Evolutionary conservation across 2,888 invertebrate genomes (phyloP).

Genomic region (Cryptocephalus primarius): DNA sequence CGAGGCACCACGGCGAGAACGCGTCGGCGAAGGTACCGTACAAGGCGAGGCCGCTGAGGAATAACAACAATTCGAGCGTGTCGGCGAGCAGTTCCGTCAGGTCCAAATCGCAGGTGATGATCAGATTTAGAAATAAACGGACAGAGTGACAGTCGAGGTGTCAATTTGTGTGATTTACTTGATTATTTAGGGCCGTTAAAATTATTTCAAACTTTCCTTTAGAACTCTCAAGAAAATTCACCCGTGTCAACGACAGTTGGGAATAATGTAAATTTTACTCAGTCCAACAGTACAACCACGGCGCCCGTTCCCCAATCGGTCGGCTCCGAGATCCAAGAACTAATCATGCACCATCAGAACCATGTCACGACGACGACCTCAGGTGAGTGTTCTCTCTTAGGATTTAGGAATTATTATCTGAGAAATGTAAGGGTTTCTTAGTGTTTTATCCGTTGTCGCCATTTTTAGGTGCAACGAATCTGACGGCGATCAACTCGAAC

Average conservation of each 20-base stretch:
- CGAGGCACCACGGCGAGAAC: constrained; percentile 41
- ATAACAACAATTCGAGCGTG: constrained; percentile 13
- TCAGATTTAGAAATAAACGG: no score
- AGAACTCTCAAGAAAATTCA: constrained; percentile 26
- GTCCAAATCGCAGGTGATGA: constrained; percentile 29
- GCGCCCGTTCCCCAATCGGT: constrained; percentile 28
- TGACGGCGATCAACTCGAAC: constrained; percentile 16
- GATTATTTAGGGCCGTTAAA: neutral
- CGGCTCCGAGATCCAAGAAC: constrained; percentile 34
- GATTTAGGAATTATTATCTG: no score
- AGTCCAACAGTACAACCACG: constrained; percentile 25
- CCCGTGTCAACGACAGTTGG: constrained; percentile 24
- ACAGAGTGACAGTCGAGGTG: no score
- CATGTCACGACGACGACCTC: constrained; percentile 22
- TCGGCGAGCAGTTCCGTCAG: constrained; percentile 10
- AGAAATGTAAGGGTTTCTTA: no score
- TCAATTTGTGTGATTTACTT: no score
- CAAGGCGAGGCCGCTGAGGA: constrained; percentile 38
- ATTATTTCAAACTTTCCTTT: constrained; percentile 7
- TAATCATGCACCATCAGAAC: constrained; percentile 38
- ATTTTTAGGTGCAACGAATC: no score
- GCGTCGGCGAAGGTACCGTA: constrained; percentile 43
- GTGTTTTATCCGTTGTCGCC: no score
- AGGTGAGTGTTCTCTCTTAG: constrained; percentile 12
- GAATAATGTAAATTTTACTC: constrained; percentile 29